phyloP scores from a whole-genome alignment of 2,797 vertebrate genomes.

The Hozukius guyotensis region DNA sequence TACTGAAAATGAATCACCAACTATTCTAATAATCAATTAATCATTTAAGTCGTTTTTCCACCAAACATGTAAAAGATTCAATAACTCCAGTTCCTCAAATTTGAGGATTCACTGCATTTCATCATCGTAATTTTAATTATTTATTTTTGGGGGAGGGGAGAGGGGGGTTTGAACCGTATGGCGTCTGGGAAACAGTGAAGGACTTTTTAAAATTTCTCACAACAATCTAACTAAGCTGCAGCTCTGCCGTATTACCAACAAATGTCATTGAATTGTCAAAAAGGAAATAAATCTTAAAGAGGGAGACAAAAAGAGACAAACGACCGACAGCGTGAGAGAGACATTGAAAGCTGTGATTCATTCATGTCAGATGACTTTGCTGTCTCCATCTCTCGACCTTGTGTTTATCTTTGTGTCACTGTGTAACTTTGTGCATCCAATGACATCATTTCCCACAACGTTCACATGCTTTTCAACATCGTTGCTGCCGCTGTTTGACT shows the following conservation, averaged over 20 bases:
- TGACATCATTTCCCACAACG: conserved; percentile 22
- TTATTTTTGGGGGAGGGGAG: too few species aligned
- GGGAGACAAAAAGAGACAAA: not conserved
- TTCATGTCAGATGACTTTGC: conserved; percentile 27
- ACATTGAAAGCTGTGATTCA: conserved; percentile 16
- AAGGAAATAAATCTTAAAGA: not conserved
- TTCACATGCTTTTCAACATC: conserved; percentile 48
- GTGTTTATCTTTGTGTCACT: conserved; percentile 55
- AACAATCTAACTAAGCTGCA: not conserved
- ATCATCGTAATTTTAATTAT: not conserved
- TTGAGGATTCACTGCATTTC: not conserved
- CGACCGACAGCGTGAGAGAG: conserved; percentile 64
- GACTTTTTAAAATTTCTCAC: not conserved
- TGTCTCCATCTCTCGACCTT: conserved; percentile 53
- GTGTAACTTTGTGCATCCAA: conserved; percentile 43
- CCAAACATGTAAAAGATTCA: not conserved
- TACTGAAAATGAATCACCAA: not conserved
- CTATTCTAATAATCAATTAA: not conserved
- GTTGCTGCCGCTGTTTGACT: conserved; percentile 2
- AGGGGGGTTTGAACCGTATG: not conserved
- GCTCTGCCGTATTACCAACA: too few species aligned
- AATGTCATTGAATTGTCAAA: not conserved
- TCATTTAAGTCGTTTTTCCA: not conserved
- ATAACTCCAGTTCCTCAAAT: not conserved
- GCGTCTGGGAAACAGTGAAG: not conserved